phyloP scores from a whole-genome alignment of 2,888 invertebrate genomes.

The Nemurella pictetii region DNA sequence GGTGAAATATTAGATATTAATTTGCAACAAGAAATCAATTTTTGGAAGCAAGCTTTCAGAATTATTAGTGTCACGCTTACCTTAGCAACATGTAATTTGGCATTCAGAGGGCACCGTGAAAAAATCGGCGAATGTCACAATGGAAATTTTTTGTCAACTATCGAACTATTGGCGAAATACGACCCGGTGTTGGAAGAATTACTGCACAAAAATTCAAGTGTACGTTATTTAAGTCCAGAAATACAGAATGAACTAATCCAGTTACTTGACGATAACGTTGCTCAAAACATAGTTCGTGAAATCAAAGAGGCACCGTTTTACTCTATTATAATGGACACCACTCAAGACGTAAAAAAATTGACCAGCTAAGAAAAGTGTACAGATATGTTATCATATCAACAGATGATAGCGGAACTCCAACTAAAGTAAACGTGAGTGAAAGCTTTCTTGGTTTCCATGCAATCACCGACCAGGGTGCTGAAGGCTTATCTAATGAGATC shows the following conservation, averaged over 20 bases:
- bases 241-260: slow-evolving; percentile 36
- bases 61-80: slow-evolving; percentile 18
- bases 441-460: slow-evolving; percentile 11
- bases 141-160: slow-evolving; percentile 20
- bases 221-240: slow-evolving; percentile 36
- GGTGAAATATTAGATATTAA: slow-evolving; percentile 16
- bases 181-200: slow-evolving; percentile 4
- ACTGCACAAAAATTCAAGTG: slow-evolving; percentile 9
- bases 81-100: slow-evolving; percentile 21
- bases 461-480: slow-evolving; percentile 19
- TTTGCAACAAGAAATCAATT: slow-evolving; percentile 7
- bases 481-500: slow-evolving; percentile 16
- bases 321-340: slow-evolving; percentile 35
- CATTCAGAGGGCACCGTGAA: slow-evolving; percentile 21
- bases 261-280: slow-evolving; percentile 32
- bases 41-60: slow-evolving; percentile 18
- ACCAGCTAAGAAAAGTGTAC: slow-evolving; percentile 32
- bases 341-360: slow-evolving; percentile 37
- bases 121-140: slow-evolving; percentile 18
- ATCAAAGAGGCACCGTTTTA: slow-evolving; percentile 30
- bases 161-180: slow-evolving; percentile 21
- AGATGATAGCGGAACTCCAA: slow-evolving; percentile 11
- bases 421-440: slow-evolving; percentile 12
- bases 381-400: slow-evolving; percentile 23
- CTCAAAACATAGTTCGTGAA: slow-evolving; percentile 30